phyloP scores from a whole-genome alignment of 2,113 vertebrate species.

The Corythoichthys haematopterus region DNA sequence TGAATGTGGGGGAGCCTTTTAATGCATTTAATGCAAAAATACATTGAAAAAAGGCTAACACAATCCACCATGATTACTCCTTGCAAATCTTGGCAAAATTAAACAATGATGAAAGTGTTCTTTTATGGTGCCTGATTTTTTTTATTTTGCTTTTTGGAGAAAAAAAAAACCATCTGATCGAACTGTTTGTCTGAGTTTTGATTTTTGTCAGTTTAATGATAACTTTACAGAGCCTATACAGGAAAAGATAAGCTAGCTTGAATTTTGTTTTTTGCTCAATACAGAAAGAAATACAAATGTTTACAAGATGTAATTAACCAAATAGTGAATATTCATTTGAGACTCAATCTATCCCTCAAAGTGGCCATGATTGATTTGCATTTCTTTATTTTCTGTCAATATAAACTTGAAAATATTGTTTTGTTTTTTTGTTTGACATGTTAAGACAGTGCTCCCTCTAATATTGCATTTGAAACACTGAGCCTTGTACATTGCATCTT shows the following conservation, averaged over 20 bases:
- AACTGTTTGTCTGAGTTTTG: conserved; percentile 54
- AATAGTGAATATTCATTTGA: conserved; percentile 67
- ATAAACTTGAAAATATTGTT: conserved; percentile 69
- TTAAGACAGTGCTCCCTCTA: conserved; percentile 67
- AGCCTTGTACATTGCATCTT: conserved; percentile 34
- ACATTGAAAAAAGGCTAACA: conserved; percentile 18
- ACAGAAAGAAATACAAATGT: conserved; percentile 72
- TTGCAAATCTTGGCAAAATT: conserved; percentile 39
- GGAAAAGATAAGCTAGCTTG: conserved; percentile 75
- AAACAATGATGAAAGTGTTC: conserved; percentile 53
- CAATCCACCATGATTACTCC: conserved; percentile 40
- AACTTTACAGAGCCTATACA: conserved; percentile 72
- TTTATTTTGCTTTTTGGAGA: conserved; percentile 44
- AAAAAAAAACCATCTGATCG: conserved; percentile 44
- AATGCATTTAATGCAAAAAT: neutral
- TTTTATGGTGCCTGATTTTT: conserved; percentile 60
- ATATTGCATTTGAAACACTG: conserved; percentile 35
- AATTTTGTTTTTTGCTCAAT: conserved; percentile 55
- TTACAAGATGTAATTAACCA: conserved; percentile 76
- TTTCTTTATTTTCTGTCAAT: conserved; percentile 61
- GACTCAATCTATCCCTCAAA: conserved; percentile 57
- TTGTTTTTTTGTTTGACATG: conserved; percentile 28
- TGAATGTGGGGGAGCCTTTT: conserved; percentile 5
- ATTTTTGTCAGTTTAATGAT: conserved; percentile 52
- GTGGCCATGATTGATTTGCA: conserved; percentile 50